Conservation (phyloP, 2,113 vertebrate genomes). For the Pica pica region DNA sequence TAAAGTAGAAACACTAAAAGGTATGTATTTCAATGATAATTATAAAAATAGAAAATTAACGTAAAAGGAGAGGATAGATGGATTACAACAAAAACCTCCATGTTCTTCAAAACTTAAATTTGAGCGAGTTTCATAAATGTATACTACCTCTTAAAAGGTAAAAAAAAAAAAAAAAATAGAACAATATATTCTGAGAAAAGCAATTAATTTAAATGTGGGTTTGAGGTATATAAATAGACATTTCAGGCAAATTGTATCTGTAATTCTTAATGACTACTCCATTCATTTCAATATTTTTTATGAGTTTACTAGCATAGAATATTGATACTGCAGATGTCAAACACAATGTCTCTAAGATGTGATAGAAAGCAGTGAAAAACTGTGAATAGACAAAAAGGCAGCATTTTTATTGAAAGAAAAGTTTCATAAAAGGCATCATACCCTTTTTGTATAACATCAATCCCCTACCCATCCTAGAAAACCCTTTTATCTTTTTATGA, state of each 20-base stretch:
- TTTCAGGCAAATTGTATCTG: background rate
- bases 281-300: background rate
- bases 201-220: background rate
- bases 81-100: rapidly evolving
- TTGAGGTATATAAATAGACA: background rate
- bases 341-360: background rate
- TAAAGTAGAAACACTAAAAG: background rate
- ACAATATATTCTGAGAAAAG: background rate
- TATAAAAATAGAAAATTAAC: background rate
- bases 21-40: background rate
- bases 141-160: background rate
- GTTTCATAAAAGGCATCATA: background rate
- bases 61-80: background rate
- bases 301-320: background rate
- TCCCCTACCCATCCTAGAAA: background rate
- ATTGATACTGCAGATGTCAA: background rate
- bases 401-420: background rate
- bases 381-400: background rate
- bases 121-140: background rate
- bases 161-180: background rate
- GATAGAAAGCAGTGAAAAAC: background rate
- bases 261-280: background rate
- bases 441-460: background rate
- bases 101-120: background rate
- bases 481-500: background rate